phyloP scores from a whole-genome alignment of 1,140 invertebrate species.

The Pseudomyrmex concolor region DNA sequence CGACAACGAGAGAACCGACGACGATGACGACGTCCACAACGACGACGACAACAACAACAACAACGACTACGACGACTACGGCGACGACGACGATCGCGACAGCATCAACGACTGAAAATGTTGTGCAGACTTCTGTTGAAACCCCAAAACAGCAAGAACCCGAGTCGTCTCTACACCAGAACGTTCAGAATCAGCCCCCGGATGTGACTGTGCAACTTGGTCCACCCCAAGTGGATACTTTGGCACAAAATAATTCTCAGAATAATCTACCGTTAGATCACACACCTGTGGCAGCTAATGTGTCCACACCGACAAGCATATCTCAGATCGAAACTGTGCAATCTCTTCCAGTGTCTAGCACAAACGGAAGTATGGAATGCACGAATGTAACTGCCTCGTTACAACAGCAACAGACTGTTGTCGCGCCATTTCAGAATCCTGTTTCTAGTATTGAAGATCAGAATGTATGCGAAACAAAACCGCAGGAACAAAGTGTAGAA shows the following conservation, averaged over 20 bases:
- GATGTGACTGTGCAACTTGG: conserved; percentile 49
- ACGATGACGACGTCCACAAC: conserved; percentile 33
- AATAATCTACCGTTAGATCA: conserved; percentile 76
- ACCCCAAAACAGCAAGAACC: conserved; percentile 73
- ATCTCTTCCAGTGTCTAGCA: conserved; percentile 81
- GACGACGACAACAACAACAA: conserved; percentile 47
- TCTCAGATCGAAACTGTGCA: conserved; percentile 81
- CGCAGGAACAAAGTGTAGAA: conserved; percentile 76
- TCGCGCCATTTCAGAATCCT: conserved; percentile 66
- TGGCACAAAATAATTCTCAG: conserved; percentile 75
- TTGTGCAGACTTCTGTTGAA: conserved; percentile 73
- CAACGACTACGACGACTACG: conserved; percentile 73
- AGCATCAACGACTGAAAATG: conserved; percentile 67
- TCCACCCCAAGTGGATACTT: conserved; percentile 74
- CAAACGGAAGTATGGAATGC: conserved; percentile 80
- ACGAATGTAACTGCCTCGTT: conserved; percentile 73
- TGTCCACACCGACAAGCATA: conserved; percentile 57
- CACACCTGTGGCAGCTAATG: conserved; percentile 58
- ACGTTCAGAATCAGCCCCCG: conserved; percentile 46
- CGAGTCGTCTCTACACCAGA: conserved; percentile 73
- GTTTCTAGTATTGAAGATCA: conserved; percentile 77
- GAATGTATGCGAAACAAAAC: conserved; percentile 75
- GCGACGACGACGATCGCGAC: conserved; percentile 52
- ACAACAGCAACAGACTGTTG: conserved; percentile 68
- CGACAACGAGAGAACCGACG: conserved; percentile 51